A percentile compares a stretch with the other conserved stretches of the same genome.
Evolutionary conservation across 2,113 vertebrate species (phyloP).

Genomic region (Drymodes brunneopygia): DNA sequence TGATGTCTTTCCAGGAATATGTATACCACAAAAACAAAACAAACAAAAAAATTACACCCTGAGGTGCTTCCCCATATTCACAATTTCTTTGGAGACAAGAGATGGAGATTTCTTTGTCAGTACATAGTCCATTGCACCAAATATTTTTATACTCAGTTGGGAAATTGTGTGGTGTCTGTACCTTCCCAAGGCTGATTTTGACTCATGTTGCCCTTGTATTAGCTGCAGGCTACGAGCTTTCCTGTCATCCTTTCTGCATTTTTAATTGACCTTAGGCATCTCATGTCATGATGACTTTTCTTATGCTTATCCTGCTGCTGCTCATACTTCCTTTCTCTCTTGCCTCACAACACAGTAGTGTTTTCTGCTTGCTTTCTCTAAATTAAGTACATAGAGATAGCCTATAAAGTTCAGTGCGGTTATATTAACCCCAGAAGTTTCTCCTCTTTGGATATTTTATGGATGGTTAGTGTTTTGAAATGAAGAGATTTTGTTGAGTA

Average conservation of each 20-base stretch:
- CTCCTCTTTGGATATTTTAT: background rate
- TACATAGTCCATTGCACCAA: background rate
- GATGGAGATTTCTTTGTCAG: background rate
- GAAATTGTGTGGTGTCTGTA: background rate
- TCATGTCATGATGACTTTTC: background rate
- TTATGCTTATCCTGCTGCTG: background rate
- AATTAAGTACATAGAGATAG: background rate
- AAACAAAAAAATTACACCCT: fast-evolving
- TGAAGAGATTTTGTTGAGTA: background rate
- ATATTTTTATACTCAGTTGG: background rate
- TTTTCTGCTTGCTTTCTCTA: background rate
- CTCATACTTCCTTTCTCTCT: background rate
- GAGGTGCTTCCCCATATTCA: background rate
- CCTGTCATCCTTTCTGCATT: background rate
- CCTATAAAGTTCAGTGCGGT: background rate
- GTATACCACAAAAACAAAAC: background rate
- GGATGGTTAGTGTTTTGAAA: background rate
- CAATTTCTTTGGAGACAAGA: background rate
- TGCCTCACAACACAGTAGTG: background rate
- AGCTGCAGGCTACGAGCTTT: background rate
- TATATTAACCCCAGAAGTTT: background rate
- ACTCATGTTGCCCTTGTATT: background rate
- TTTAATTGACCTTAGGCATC: background rate
- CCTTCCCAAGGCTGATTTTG: background rate
- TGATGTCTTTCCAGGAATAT: background rate